phyloP scores from a whole-genome alignment of 1,140 invertebrate species.

The Ylistrum balloti region DNA sequence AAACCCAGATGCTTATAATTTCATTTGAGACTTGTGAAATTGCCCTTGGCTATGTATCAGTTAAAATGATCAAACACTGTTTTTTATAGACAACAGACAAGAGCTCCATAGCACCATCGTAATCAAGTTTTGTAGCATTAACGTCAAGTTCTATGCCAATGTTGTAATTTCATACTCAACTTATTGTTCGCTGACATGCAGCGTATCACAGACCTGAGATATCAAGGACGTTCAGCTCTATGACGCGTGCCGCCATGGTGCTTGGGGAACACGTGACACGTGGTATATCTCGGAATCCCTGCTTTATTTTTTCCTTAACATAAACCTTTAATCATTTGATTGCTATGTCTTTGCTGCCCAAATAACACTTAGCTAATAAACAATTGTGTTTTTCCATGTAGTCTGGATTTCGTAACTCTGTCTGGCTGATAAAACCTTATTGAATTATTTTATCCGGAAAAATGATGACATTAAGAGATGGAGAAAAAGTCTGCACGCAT shows the following conservation, averaged over 20 bases:
- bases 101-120: conserved; percentile 52
- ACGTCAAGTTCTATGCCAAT: conserved; percentile 60
- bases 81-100: conserved; percentile 55
- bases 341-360: neutral
- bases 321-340: conserved; percentile 35
- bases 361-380: conserved; percentile 6
- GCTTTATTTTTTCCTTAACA: neutral
- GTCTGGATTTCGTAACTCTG: conserved; percentile 9
- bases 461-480: conserved; percentile 26
- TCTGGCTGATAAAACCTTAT: conserved; percentile 25
- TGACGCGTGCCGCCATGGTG: neutral
- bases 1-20: conserved; percentile 61
- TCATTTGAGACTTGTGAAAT: conserved; percentile 63
- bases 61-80: conserved; percentile 57
- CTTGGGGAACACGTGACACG: neutral
- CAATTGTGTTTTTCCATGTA: conserved; percentile 7
- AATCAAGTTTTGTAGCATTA: conserved; percentile 58
- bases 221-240: neutral
- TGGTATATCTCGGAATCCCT: neutral
- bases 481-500: conserved; percentile 26
- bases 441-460: conserved; percentile 2
- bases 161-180: conserved; percentile 53
- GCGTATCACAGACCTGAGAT: neutral
- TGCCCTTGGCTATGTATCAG: conserved; percentile 59
- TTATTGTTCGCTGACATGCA: conserved; percentile 33